Evolutionary conservation across 1,140 invertebrate genomes (phyloP), one percentile per base, ranked within the genome.

Genomic region (Drosophila pseudoananassae): DNA sequence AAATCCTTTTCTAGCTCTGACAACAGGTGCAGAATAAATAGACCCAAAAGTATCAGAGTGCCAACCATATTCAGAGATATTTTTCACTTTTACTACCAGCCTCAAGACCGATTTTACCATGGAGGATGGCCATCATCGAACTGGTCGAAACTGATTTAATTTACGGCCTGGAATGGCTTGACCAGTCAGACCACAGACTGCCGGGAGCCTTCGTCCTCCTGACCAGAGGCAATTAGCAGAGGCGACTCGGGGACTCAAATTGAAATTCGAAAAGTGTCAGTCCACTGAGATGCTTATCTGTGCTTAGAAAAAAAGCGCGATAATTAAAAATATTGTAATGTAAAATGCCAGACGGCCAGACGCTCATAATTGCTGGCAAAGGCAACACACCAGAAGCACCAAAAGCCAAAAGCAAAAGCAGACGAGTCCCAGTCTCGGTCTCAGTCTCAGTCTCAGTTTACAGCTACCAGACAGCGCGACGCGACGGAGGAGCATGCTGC

Each of bases 81-180:
- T 72, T 85, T 85, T 85, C 82, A 85, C 82, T 85, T 85, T 85
- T 85, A 85, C 82, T 87, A 87, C 82, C 74, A 31, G 8, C 33
- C 6, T 5, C 12, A 29, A 33, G 27, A 25, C 29, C 23, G 40
- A 2, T 10, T 17, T n/a, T 31, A 14, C 27, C 40, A 14, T 15
- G 45, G n/a, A 29, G 2, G 40, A 49, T 65, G 56, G 20, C 20
- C 64, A 66, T 68, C 47, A 20, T 29, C 27, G n/a, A 31, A 29
- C 50, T 17, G 20, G 9, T 54, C 14, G 27, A 40, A 54, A 79
- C 74, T 64, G 59, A 70, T 76, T 81, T 75, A 47, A 72, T 59
- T 88, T 88, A 87, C 80, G 76, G 78, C 25, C 51, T 50, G 38
- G 8, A 53, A 31, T 56, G 50, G 46, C 45, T 1, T 27, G 25